phyloP scores from a whole-genome alignment of 2,113 vertebrate species.

The Petroica traversi region DNA sequence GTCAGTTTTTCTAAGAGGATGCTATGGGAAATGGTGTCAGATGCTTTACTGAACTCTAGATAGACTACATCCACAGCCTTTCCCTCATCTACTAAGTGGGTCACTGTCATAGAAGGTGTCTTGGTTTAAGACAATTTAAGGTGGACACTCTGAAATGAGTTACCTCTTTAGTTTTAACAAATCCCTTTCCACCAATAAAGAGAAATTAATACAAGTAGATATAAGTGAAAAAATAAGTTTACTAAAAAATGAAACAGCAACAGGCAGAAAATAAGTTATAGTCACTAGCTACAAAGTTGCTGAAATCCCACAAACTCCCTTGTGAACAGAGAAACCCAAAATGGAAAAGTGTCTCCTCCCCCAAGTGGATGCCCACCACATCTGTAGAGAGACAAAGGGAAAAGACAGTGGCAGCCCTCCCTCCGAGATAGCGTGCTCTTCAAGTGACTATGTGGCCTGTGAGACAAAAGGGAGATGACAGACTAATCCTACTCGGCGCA shows the following conservation, averaged over 20 bases:
- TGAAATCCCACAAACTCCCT: neutral
- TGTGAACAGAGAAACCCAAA: neutral
- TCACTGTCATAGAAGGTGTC: neutral
- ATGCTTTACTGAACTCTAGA: neutral
- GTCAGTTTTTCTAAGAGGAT: neutral
- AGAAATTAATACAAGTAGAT: neutral
- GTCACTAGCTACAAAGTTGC: neutral
- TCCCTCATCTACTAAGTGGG: neutral
- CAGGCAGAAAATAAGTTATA: neutral
- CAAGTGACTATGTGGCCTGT: neutral
- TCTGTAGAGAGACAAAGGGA: neutral
- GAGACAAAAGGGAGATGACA: neutral
- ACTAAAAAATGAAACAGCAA: neutral
- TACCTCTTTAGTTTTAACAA: neutral
- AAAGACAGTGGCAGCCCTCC: neutral
- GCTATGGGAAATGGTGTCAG: neutral
- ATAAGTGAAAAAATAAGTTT: neutral
- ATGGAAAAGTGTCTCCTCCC: neutral
- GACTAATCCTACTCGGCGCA: accelerated
- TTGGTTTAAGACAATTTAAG: neutral
- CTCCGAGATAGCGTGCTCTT: neutral
- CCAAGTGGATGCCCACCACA: neutral
- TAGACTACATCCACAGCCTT: neutral
- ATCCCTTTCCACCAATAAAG: neutral
- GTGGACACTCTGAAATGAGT: neutral